These are phyloP conservation scores for Chrysaora quinquecirrha DNA, from an alignment of 30 jellyfish, hydroid and myxozoan genomes.

Conservation along the genomic window DNA sequence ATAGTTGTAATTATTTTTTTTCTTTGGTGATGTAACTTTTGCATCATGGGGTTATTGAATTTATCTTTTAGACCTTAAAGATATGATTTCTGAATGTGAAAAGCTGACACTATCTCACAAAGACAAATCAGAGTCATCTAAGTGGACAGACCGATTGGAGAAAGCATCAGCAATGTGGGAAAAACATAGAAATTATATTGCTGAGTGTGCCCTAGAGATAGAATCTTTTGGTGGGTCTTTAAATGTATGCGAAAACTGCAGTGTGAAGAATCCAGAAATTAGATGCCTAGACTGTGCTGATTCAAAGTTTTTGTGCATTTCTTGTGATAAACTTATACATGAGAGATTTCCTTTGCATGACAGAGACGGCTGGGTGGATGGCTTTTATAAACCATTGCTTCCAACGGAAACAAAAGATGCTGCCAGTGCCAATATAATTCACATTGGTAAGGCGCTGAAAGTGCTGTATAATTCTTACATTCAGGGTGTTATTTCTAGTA, in stretches of 20 bases:
- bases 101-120: background rate
- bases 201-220: background rate
- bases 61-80: background rate
- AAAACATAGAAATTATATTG: background rate
- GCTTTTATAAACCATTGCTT: background rate
- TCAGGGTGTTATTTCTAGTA: no score
- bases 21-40: no score
- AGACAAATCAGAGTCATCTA: background rate
- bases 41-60: background rate
- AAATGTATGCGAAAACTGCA: background rate
- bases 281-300: background rate
- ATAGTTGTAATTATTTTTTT: no score
- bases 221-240: background rate
- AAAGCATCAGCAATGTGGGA: background rate
- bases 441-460: no score
- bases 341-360: background rate
- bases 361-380: background rate
- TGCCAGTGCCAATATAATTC: no score
- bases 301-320: background rate
- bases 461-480: no score
- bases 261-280: background rate
- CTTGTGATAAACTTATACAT: background rate
- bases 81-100: background rate
- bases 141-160: background rate
- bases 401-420: background rate